Conservation (phyloP, 2,888 invertebrate genomes). For the Nebria brevicollis region DNA sequence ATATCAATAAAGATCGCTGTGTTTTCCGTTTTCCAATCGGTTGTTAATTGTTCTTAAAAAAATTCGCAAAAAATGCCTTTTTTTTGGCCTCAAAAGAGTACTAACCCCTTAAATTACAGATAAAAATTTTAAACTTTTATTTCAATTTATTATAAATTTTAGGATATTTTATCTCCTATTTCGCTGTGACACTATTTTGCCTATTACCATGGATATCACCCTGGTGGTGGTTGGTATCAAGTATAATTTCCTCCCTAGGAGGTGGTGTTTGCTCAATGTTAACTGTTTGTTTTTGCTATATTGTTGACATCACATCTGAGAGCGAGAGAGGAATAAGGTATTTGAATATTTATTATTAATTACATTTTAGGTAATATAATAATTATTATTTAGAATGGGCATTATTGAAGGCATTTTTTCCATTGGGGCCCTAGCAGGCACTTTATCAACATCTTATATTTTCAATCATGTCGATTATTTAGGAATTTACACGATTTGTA, state of each 20-base stretch:
- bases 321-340: conserved; percentile 72
- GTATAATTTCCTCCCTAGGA: conserved; percentile 23
- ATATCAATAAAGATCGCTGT: too few species aligned
- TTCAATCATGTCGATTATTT: conserved; percentile 67
- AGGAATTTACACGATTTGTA: conserved; percentile 36
- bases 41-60: too few species aligned
- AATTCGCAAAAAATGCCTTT: too few species aligned
- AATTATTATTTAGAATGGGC: conserved; percentile 67
- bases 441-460: conserved; percentile 69
- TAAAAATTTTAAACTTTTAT: not conserved
- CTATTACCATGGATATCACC: conserved; percentile 27
- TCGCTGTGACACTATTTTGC: conserved; percentile 20
- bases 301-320: conserved; percentile 72
- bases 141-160: conserved; percentile 4
- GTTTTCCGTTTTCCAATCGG: too few species aligned
- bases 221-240: conserved; percentile 37
- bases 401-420: conserved; percentile 70
- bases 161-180: conserved; percentile 36
- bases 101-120: too few species aligned
- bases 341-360: not conserved
- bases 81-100: too few species aligned
- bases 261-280: conserved; percentile 40
- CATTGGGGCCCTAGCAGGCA: conserved; percentile 71
- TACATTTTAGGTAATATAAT: not conserved
- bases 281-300: conserved; percentile 62